Conservation (phyloP, 2,888 invertebrate species). For the Taphrorychus bicolor region DNA sequence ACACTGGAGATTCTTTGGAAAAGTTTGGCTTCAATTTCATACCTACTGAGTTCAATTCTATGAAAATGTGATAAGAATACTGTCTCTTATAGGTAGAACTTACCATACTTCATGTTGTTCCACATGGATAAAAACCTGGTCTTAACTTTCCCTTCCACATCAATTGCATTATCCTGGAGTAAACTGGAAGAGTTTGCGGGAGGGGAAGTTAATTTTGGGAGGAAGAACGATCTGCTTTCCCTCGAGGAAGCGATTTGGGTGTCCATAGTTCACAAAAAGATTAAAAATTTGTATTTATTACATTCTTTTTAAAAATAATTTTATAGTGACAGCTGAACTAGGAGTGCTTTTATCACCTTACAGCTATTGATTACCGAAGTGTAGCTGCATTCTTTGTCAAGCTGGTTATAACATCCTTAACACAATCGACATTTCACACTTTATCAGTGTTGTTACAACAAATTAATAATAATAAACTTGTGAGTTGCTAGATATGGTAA, state of each 20-base stretch:
- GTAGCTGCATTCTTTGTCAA: not conserved
- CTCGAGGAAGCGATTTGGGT: conserved; percentile 48
- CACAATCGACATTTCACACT: no score
- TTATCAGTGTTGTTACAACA: not conserved
- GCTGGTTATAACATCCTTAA: not conserved
- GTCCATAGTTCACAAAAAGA: conserved; percentile 44
- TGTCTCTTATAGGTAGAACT: conserved; percentile 42
- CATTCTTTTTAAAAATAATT: no score
- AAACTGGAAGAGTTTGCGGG: conserved; percentile 48
- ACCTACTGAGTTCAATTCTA: conserved; percentile 44
- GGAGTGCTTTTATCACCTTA: not conserved
- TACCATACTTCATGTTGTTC: conserved; percentile 91
- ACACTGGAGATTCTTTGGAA: conserved; percentile 87
- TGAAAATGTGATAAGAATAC: conserved; percentile 12
- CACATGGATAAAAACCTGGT: conserved; percentile 85
- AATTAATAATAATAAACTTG: no score
- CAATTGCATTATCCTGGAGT: conserved; percentile 58
- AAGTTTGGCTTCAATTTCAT: conserved; percentile 76
- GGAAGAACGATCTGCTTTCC: conserved; percentile 47
- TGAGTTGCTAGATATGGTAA: no score
- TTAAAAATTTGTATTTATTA: not conserved
- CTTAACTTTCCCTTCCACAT: conserved; percentile 80
- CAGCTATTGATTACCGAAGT: not conserved
- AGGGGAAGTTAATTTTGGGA: conserved; percentile 44
- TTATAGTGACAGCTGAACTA: no score